Base-by-base conservation (phyloP, 2,113 vertebrate species). In the Cyanocitta stelleri region DNA sequence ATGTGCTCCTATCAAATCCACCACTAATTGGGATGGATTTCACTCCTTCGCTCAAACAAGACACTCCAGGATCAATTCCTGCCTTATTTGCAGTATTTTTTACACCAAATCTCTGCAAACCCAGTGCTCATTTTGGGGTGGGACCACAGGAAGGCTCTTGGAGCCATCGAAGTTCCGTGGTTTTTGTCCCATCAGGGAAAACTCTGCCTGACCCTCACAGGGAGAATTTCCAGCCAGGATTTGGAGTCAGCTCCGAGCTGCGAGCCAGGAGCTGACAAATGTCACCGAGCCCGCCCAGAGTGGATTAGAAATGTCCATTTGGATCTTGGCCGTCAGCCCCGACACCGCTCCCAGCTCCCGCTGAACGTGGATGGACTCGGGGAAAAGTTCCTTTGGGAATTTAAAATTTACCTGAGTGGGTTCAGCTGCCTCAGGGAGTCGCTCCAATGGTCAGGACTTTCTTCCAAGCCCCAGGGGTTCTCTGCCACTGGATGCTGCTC, bases 241-340 rank as follows among this genome's bases (percentile, higher is more conserved):
- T 16, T 72, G 90, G 80, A 89, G 94, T 19, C 90, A 74, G 85
- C 80, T 52, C 63, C 1, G 63, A 55, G 77, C 73, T 24, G 51
- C 7, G 11, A 87, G 93, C 85, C 78, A 76, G 72, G n/a, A 85
- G 89, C 58, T 84, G 27, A 92, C 62, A 84, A 95, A 96, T 84
- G 95, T 80, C 93, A 86, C 63, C 1, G 10, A 91, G 67, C 75
- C 79, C 23, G 4, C 83, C 35, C 44, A 11, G 73, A 79, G 93
- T 20, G 62, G 90, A 91, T 95, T 54, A 93, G 92, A 81, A 89
- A 74, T 0, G 26, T 80, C 73, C 90, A 22, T 71, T 89, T 85
- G 94, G 96, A 56, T 39, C 18, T 37, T 32, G 81, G 92, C 87
- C 30, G 22, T 18, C 49, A 35, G 83, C 66, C 80, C 41, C 6